Conservation (phyloP, 2,888 invertebrate species). For the Catocala fraxini region DNA sequence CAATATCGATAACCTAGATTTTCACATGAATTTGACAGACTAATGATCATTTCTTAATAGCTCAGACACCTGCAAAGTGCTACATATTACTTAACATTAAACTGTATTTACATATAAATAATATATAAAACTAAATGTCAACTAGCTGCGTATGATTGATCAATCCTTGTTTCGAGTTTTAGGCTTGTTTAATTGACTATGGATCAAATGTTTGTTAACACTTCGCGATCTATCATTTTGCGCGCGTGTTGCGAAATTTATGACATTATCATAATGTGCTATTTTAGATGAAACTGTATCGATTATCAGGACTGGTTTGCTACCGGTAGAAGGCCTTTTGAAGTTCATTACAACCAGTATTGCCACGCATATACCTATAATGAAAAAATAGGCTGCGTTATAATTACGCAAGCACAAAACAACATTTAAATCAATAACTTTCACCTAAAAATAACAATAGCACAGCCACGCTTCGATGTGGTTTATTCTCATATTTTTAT, state of each 20-base stretch:
- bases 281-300: not conserved
- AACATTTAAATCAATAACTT: too few species aligned
- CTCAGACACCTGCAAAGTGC: slow-evolving; percentile 17
- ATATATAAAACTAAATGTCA: slow-evolving; percentile 32
- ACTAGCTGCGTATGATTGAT: slow-evolving; percentile 31
- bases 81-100: slow-evolving; percentile 27
- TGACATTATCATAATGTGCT: not conserved
- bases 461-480: too few species aligned
- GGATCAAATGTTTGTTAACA: slow-evolving; percentile 25
- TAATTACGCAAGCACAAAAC: too few species aligned
- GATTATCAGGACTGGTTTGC: not conserved
- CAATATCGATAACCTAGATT: slow-evolving; percentile 21
- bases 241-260: slow-evolving; percentile 29
- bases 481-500: too few species aligned
- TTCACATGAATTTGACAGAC: slow-evolving; percentile 11
- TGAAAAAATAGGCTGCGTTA: too few species aligned
- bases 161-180: slow-evolving; percentile 21
- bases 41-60: slow-evolving; percentile 20
- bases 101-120: slow-evolving; percentile 28
- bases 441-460: too few species aligned
- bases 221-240: slow-evolving; percentile 14
- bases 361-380: too few species aligned
- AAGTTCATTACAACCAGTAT: too few species aligned
- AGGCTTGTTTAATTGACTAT: slow-evolving; percentile 21
- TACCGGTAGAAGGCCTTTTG: too few species aligned